Evolutionary conservation across 2,888 invertebrate genomes (phyloP).

Genomic region (Oxycera nigricornis): DNA sequence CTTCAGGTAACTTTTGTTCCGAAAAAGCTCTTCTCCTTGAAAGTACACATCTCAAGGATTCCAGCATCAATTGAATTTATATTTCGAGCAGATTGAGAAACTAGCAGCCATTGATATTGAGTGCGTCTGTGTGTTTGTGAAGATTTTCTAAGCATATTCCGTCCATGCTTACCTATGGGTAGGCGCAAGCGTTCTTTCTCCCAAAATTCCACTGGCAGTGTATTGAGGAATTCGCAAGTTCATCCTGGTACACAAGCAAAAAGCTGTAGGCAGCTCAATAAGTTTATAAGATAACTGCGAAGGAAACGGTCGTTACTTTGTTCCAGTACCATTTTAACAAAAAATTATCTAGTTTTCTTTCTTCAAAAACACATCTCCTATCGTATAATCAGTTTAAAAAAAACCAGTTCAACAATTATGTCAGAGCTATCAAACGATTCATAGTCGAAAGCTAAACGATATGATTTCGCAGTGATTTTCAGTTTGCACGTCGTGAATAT

Average conservation of each 20-base stretch:
- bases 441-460: too few relatives aligned
- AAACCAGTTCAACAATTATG: constrained; percentile 9
- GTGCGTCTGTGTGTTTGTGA: not conserved
- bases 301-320: constrained; percentile 55
- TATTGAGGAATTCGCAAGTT: constrained; percentile 28
- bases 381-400: constrained; percentile 11
- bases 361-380: too few relatives aligned
- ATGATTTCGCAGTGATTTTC: too few relatives aligned
- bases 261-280: constrained; percentile 60
- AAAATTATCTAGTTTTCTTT: constrained; percentile 33
- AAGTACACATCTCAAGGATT: constrained; percentile 4
- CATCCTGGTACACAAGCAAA: constrained; percentile 59
- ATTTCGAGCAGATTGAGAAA: constrained; percentile 13
- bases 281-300: constrained; percentile 62
- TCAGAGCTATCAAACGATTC: too few relatives aligned
- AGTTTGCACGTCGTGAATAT: too few relatives aligned
- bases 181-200: constrained; percentile 28
- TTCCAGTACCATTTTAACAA: constrained; percentile 47
- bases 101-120: not conserved
- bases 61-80: constrained; percentile 36
- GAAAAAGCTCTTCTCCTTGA: constrained; percentile 20
- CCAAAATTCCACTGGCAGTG: not conserved
- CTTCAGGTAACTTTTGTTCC: constrained; percentile 26
- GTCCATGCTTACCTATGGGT: too few relatives aligned
- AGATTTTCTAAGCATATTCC: not conserved